Evolutionary conservation across 2,888 invertebrate genomes (phyloP), one percentile per base, ranked within the genome.

Genomic region (Pristionchus japonicus): DNA sequence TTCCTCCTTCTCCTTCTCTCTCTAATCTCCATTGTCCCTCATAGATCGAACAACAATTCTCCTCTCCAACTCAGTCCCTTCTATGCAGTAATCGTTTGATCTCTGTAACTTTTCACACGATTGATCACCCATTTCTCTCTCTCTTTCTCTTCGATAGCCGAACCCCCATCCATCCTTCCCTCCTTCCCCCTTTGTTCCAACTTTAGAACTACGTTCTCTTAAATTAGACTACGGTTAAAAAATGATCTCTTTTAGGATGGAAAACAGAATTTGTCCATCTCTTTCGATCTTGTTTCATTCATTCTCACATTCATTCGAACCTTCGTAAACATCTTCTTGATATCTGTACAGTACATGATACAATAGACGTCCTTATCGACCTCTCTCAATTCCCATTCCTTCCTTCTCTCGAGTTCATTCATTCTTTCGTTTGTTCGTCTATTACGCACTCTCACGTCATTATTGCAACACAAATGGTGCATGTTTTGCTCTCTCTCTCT

Each of bases 71-170:
- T 70, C 70, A 61, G 61, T 37, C 70, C 17, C 70, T n/a, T n/a
- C n/a, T 20, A 13, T 70, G 70, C 31, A 70, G 70, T 70, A 70
- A 70, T 70, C 70, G 70, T 70, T 70, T 70, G 70, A 70, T 70
- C 70, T 70, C 6, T 70, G 37, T 70, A 70, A 70, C 70, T 70
- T 70, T 37, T 70, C 70, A 37, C 70, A 34, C 70, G 70, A 70
- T 70, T 70, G 70, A 70, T 70, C 70, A 70, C 70, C 13, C 64
- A n/a, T 61, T 27, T 61, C 61, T 61, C 61, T 61, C 61, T 61
- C 61, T 61, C 61, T 15, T n/a, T n/a, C n/a, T n/a, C n/a, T 20
- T 70, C 70, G 70, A 70, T 70, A 70, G 70, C 70, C 70, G 70
- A 70, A 70, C 70, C 70, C 31, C 70, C 20, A 31, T 37, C 70